These are phyloP conservation scores for Melanostigma gelatinosum DNA, from an alignment of 2,113 vertebrate species.

Conservation along the genomic window DNA sequence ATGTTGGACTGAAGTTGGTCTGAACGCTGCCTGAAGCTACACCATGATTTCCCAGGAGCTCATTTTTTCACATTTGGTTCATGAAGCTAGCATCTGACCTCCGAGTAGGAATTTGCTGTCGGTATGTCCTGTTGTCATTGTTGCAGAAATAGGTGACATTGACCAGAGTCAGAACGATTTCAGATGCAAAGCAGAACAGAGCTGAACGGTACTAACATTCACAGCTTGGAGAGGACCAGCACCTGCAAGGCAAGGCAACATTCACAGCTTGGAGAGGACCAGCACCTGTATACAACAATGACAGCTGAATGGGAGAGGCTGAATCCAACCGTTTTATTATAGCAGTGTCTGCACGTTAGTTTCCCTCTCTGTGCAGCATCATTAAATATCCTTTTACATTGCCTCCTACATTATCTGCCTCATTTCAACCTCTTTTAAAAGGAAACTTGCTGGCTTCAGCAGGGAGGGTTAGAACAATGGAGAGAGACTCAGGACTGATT, in stretches of 20 bases:
- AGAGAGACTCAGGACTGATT: not conserved
- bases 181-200: not conserved
- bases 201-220: not conserved
- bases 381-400: not conserved
- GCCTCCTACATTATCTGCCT: not conserved
- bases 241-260: not conserved
- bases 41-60: not conserved
- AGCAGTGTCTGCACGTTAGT: not conserved
- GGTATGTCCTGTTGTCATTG: no score
- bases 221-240: not conserved
- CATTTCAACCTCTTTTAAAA: not conserved
- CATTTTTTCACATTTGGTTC: not conserved
- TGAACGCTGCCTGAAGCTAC: no score
- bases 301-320: not conserved
- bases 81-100: not conserved
- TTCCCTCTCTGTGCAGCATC: not conserved
- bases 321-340: not conserved
- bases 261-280: not conserved
- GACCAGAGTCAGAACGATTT: not conserved
- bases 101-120: no score
- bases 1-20: not conserved
- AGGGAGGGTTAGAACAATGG: not conserved
- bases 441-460: not conserved
- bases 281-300: not conserved
- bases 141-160: not conserved